Evolutionary conservation across 64 coral and sea anemone genomes (phyloP).

Genomic region (Anthopleura sola): DNA sequence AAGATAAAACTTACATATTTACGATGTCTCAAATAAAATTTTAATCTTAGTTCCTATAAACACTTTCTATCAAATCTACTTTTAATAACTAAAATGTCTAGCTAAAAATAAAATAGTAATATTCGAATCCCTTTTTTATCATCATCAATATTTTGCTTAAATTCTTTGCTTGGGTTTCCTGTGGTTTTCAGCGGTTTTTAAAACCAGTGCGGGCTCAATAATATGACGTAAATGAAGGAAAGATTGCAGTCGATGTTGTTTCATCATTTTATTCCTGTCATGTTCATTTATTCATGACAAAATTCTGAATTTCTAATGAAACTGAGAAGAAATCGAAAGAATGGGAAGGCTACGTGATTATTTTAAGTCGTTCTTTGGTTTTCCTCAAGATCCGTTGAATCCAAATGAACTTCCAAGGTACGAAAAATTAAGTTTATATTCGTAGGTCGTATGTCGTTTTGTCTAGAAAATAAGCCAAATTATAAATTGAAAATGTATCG

Average conservation of each 20-base stretch:
- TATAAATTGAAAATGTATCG: no score
- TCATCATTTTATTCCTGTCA: not conserved
- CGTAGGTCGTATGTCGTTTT: no score
- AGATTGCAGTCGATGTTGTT: not conserved
- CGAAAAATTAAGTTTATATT: no score
- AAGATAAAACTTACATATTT: no score
- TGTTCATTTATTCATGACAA: not conserved
- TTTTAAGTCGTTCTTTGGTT: slow-evolving; percentile 55
- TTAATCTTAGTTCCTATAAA: not conserved
- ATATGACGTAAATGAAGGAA: slow-evolving; percentile 5
- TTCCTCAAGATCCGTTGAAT: slow-evolving; percentile 38
- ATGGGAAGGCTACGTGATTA: slow-evolving; percentile 74
- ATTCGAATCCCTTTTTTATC: not conserved
- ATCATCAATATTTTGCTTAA: not conserved
- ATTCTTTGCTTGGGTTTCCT: not conserved
- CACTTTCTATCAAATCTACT: no score
- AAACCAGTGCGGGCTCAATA: not conserved
- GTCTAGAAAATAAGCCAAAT: no score
- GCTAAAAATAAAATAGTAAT: not conserved
- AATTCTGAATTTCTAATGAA: not conserved
- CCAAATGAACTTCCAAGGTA: slow-evolving; percentile 78
- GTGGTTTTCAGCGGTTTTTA: slow-evolving; percentile 21
- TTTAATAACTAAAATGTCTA: no score
- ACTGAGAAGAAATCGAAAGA: not conserved
- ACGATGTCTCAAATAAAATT: no score